Evolutionary conservation across 1,140 invertebrate genomes (phyloP).

Genomic region (Brachionus calyciflorus): DNA sequence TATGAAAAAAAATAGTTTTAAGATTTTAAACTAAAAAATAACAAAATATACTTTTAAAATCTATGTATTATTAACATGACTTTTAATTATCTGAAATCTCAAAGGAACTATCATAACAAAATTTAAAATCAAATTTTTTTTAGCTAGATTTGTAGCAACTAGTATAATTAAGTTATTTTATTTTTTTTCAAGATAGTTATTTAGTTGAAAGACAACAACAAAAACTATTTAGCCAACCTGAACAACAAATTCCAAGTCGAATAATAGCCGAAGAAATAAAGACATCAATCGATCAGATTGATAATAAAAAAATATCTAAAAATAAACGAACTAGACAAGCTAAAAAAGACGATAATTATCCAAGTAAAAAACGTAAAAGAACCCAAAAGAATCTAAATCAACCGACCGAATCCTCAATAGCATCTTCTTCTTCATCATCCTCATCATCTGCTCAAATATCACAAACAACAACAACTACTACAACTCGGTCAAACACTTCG

Average conservation of each 20-base stretch:
- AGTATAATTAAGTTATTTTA: not conserved
- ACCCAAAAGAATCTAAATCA: not conserved
- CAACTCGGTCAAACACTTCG: not conserved
- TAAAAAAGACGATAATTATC: not conserved
- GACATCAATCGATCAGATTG: not conserved
- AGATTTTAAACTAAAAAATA: too few species aligned
- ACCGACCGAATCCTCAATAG: conserved; percentile 19
- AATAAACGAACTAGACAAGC: not conserved
- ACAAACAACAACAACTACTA: too few species aligned
- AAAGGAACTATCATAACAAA: too few species aligned
- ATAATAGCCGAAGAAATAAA: not conserved
- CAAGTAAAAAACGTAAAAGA: not conserved
- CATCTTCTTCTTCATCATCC: conserved; percentile 20
- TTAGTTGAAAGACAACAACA: not conserved
- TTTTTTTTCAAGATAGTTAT: not conserved
- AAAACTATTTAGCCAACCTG: not conserved
- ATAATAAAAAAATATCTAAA: not conserved
- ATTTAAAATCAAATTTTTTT: not conserved
- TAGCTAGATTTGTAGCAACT: not conserved
- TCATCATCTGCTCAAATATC: too few species aligned
- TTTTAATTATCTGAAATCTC: too few species aligned
- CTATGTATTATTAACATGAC: too few species aligned
- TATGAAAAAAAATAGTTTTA: too few species aligned
- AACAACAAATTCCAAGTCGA: not conserved
- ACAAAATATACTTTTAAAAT: too few species aligned